phyloP scores from a whole-genome alignment of 1,140 invertebrate genomes.

The Aphaenogaster floridana region DNA sequence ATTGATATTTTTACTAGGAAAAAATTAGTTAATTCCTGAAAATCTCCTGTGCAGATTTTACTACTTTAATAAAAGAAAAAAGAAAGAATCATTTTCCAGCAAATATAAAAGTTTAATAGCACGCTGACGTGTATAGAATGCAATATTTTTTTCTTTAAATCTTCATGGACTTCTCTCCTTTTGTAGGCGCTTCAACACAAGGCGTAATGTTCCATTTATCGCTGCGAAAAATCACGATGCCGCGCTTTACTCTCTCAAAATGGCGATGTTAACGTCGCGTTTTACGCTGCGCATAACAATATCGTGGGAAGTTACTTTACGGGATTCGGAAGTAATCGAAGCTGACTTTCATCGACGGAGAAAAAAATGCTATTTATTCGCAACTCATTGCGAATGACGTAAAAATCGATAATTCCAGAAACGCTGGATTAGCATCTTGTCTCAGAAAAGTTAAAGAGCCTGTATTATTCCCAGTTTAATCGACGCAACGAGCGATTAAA shows the following conservation, averaged over 20 bases:
- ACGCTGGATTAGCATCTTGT: background rate
- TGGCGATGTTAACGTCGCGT: slow-evolving; percentile 33
- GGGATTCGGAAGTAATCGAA: slow-evolving; percentile 42
- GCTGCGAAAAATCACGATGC: slow-evolving; percentile 35
- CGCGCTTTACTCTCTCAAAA: slow-evolving; percentile 42
- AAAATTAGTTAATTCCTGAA: background rate
- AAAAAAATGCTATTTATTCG: background rate
- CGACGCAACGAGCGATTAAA: slow-evolving; percentile 17
- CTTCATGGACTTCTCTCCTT: background rate
- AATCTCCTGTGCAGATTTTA: background rate
- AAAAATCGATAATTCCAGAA: slow-evolving; percentile 24
- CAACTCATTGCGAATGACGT: background rate
- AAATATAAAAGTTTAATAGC: slow-evolving; percentile 43
- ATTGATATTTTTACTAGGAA: background rate
- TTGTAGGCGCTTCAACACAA: background rate
- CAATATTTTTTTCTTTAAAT: slow-evolving; percentile 52
- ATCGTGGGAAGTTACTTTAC: slow-evolving; percentile 14
- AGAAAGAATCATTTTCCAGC: background rate
- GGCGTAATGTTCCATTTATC: slow-evolving; percentile 51
- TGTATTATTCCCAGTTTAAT: background rate
- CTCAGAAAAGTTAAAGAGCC: background rate
- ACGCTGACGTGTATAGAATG: background rate
- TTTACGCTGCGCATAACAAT: slow-evolving; percentile 45
- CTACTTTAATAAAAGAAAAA: slow-evolving; percentile 1
- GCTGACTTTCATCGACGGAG: background rate